Evolutionary conservation across 2,113 vertebrate species (phyloP).

Genomic region (Miniopterus natalensis): DNA sequence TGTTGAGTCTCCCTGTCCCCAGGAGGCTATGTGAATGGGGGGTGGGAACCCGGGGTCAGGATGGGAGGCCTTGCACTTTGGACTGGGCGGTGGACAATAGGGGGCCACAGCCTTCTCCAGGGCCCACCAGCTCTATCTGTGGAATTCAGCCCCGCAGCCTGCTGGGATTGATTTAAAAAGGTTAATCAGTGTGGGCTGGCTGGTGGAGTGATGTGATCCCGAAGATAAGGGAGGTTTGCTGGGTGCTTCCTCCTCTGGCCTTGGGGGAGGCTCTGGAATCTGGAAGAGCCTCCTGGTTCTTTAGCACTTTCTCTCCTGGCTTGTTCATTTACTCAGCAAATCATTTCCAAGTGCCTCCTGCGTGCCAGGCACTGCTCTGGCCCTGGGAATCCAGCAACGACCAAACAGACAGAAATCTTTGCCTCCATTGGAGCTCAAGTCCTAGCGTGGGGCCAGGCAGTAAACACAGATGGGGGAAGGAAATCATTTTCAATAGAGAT

Average conservation of each 20-base stretch:
- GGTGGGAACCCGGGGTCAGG: not conserved
- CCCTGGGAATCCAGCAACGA: not conserved
- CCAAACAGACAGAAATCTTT: not conserved
- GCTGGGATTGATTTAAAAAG: constrained; percentile 67
- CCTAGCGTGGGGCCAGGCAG: not conserved
- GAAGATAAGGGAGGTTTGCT: constrained; percentile 57
- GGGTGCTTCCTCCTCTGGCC: not conserved
- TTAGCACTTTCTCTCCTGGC: not conserved
- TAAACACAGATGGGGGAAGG: not conserved
- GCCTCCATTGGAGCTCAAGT: not conserved
- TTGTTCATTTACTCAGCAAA: constrained; percentile 42
- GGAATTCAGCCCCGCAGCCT: constrained; percentile 67
- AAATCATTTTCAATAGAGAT: not conserved
- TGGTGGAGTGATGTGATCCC: not conserved
- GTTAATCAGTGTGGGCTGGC: constrained; percentile 59
- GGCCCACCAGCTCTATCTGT: not conserved
- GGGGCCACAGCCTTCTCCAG: not conserved
- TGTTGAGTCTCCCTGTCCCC: not conserved
- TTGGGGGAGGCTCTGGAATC: not conserved
- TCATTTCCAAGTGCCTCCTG: not conserved
- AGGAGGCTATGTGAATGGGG: not conserved
- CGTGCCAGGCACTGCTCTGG: not conserved
- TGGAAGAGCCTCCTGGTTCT: not conserved
- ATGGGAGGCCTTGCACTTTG: constrained; percentile 26
- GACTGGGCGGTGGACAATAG: not conserved